phyloP scores from a whole-genome alignment of 2,113 vertebrate species.

The Jaculus jaculus region DNA sequence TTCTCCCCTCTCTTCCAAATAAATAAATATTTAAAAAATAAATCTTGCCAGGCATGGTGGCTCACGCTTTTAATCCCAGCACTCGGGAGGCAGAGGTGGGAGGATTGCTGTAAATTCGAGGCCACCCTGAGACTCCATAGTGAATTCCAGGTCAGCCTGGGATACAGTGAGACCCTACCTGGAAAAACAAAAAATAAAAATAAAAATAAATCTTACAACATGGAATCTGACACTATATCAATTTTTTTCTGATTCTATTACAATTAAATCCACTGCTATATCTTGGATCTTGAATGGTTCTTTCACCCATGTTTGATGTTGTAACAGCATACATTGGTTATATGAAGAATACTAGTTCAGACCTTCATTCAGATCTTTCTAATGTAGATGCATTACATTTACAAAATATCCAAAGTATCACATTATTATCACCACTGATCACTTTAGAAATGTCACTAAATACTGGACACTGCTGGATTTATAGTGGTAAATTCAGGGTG shows the following conservation, averaged over 20 bases:
- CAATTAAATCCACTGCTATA: neutral
- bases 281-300: neutral
- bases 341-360: neutral
- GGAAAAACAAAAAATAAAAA: no score
- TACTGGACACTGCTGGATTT: neutral
- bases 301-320: neutral
- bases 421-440: neutral
- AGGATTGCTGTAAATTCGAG: no score
- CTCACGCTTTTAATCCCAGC: no score
- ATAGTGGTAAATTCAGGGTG: neutral
- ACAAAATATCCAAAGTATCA: neutral
- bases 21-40: no score
- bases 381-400: neutral
- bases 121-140: no score
- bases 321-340: neutral
- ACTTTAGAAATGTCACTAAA: neutral
- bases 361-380: neutral
- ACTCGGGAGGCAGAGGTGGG: no score
- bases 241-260: neutral
- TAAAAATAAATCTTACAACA: no score
- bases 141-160: no score
- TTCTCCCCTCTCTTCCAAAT: no score
- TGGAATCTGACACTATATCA: neutral
- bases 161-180: no score
- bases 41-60: no score